Evolutionary conservation across 2,113 vertebrate genomes (phyloP).

Genomic region (Kryptolebias marmoratus): DNA sequence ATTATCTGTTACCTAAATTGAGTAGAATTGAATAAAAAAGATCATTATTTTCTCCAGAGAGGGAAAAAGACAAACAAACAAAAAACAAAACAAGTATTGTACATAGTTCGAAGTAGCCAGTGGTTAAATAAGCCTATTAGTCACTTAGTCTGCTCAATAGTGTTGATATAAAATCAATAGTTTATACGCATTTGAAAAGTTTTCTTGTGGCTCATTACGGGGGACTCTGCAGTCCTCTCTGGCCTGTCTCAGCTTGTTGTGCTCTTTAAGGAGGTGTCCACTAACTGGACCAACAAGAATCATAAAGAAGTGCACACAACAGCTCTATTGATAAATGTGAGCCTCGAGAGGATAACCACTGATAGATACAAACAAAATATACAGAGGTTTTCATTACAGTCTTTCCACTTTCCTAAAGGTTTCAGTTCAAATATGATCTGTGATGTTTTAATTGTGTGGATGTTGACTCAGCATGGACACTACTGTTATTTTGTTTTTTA

Average conservation of each 20-base stretch:
- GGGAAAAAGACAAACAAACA: not conserved
- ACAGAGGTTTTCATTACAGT: no score
- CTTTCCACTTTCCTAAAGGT: not conserved
- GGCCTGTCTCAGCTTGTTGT: constrained; percentile 10
- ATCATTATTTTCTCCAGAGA: constrained; percentile 56
- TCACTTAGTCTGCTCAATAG: constrained; percentile 53
- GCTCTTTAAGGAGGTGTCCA: constrained; percentile 27
- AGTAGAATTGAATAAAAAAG: constrained; percentile 31
- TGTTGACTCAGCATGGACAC: no score
- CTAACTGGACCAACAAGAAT: constrained; percentile 26
- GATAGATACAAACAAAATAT: not conserved
- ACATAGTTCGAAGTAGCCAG: constrained; percentile 39
- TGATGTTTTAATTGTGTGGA: no score
- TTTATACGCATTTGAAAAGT: constrained; percentile 43
- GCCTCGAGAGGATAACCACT: constrained; percentile 11
- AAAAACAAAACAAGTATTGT: constrained; percentile 20
- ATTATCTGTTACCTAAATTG: constrained; percentile 25
- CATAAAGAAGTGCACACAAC: constrained; percentile 30
- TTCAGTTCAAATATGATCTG: not conserved
- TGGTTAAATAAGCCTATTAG: constrained; percentile 72
- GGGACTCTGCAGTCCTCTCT: constrained; percentile 26
- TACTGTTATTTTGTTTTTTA: no score
- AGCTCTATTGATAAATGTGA: constrained; percentile 41
- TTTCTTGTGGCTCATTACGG: constrained; percentile 60
- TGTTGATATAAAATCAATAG: constrained; percentile 64